Conservation (phyloP, 2,113 vertebrate genomes). For the Hippocampus abdominalis region DNA sequence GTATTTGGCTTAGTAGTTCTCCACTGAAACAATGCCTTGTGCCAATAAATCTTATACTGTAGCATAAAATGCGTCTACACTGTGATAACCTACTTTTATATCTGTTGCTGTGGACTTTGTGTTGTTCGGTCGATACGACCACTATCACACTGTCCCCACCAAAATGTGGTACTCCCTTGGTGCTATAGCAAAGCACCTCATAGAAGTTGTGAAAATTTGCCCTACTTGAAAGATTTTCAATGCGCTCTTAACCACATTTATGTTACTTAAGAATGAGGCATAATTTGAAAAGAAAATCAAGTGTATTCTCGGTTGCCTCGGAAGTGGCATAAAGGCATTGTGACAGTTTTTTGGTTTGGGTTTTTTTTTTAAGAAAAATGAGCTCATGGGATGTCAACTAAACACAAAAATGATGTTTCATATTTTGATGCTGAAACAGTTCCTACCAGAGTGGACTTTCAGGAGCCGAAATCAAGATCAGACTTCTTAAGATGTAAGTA, state of each 20-base stretch:
- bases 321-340: neutral
- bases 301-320: neutral
- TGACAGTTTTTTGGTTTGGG: neutral
- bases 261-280: neutral
- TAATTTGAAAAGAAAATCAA: neutral
- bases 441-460: constrained; percentile 56
- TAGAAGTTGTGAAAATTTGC: neutral
- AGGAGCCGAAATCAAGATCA: constrained; percentile 68
- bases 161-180: neutral
- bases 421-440: constrained; percentile 37
- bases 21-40: neutral
- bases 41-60: neutral
- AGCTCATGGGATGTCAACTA: neutral
- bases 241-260: neutral
- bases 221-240: neutral
- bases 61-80: no score
- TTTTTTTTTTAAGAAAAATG: neutral
- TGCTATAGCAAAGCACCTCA: neutral
- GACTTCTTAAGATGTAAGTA: constrained; percentile 75
- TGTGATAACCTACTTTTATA: no score
- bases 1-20: neutral
- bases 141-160: no score
- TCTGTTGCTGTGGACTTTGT: no score
- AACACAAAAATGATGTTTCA: neutral
- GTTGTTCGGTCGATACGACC: no score